Evolutionary conservation across 2,113 vertebrate genomes (phyloP).

Genomic region (Nesoenas mayeri): DNA sequence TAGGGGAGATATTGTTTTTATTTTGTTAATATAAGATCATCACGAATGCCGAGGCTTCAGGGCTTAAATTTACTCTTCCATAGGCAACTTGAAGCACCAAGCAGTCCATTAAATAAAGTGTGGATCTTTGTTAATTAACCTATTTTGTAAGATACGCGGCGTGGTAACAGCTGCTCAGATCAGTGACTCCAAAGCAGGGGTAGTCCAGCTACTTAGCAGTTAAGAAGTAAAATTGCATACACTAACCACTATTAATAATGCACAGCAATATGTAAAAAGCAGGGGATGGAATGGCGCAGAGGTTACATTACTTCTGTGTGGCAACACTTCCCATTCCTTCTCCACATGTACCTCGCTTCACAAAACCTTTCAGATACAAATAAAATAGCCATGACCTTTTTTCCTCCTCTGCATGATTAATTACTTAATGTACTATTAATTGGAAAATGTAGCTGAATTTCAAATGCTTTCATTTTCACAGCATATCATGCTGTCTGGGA

Average conservation of each 20-base stretch:
- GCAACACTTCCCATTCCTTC: slow-evolving; percentile 17
- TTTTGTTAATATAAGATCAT: neutral
- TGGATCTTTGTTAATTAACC: neutral
- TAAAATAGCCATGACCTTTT: slow-evolving; percentile 76
- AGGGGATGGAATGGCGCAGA: neutral
- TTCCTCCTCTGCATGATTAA: slow-evolving; percentile 90
- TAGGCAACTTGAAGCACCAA: neutral
- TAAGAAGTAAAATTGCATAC: neutral
- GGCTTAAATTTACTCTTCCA: neutral
- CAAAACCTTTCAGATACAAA: slow-evolving; percentile 65
- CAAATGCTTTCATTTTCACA: slow-evolving; percentile 90
- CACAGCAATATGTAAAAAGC: neutral
- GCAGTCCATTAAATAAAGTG: neutral
- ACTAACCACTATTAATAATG: neutral
- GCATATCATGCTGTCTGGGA: slow-evolving; percentile 84
- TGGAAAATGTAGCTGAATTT: slow-evolving; percentile 86
- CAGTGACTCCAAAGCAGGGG: neutral
- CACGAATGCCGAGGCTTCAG: neutral
- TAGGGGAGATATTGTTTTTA: neutral
- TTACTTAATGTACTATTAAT: slow-evolving; percentile 96
- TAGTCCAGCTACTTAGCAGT: neutral
- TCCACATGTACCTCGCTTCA: neutral
- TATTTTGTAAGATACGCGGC: neutral
- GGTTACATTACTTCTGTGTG: neutral
- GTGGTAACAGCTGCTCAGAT: neutral